Conservation (phyloP, 2,113 vertebrate species). For the Delphinapterus leucas region DNA sequence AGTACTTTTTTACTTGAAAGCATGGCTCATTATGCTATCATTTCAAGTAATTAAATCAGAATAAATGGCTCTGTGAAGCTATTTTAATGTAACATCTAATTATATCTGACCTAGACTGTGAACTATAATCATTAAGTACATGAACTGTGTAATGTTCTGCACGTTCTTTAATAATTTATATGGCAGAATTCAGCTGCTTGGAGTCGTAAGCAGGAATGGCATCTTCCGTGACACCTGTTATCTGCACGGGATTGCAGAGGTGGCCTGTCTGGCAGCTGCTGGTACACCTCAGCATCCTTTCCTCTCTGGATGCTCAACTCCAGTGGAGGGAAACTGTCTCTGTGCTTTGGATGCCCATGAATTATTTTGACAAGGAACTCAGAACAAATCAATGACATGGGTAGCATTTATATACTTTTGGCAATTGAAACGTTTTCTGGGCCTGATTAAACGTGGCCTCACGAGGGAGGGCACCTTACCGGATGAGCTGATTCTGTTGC, state of each 20-base stretch:
- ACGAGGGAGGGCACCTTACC: rapidly evolving
- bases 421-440: background rate
- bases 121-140: conserved; percentile 94
- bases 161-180: conserved; percentile 91
- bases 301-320: background rate
- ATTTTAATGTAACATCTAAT: conserved; percentile 93
- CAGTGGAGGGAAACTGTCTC: background rate
- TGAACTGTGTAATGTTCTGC: conserved; percentile 91
- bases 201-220: conserved; percentile 54
- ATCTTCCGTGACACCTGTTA: conserved; percentile 75
- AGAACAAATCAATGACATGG: background rate
- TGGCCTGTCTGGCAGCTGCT: background rate
- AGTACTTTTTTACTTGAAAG: conserved; percentile 83
- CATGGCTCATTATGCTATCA: conserved; percentile 88
- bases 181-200: conserved; percentile 81
- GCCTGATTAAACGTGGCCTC: background rate
- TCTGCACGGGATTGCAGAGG: background rate
- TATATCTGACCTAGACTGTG: conserved; percentile 93
- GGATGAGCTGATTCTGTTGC: background rate
- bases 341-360: background rate
- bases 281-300: background rate
- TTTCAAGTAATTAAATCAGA: conserved; percentile 95
- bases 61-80: conserved; percentile 91
- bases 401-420: background rate
- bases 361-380: conserved; percentile 39